Percentiles rank a stretch among this genome's conserved stretches.
Evolutionary conservation across 2,888 invertebrate species (phyloP).

Genomic region (Ochropleura leucogaster): DNA sequence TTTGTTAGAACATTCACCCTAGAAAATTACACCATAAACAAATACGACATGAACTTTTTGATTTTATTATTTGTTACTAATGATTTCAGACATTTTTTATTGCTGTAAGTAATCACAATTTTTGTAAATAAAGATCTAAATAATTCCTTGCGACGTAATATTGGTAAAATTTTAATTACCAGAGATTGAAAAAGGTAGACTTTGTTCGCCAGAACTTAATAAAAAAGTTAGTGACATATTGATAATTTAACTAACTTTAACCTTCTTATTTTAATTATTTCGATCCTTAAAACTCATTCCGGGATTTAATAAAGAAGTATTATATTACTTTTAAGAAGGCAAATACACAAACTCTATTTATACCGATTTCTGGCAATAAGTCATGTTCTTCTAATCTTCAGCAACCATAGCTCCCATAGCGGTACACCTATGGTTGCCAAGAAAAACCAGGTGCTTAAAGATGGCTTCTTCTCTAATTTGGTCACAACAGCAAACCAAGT

Average conservation of each 20-base stretch:
- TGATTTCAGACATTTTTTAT: constrained; percentile 4
- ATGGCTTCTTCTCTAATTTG: neutral
- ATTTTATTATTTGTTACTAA: constrained; percentile 7
- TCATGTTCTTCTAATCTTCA: neutral
- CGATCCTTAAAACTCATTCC: neutral
- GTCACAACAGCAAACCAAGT: neutral
- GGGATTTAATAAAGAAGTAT: neutral
- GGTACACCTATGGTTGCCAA: neutral
- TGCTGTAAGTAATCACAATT: neutral
- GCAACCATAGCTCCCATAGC: neutral
- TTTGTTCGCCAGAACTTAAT: neutral
- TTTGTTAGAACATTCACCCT: constrained; percentile 41
- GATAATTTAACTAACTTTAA: neutral
- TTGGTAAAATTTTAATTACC: neutral
- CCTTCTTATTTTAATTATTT: neutral
- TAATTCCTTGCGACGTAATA: neutral
- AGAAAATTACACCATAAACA: constrained; percentile 14
- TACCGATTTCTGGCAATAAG: neutral
- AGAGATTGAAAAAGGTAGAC: neutral
- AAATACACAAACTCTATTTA: neutral
- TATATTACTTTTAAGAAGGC: neutral
- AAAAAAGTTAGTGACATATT: neutral
- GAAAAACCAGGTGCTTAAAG: neutral
- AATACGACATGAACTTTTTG: neutral
- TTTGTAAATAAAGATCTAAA: constrained; percentile 4